Percentiles rank a stretch among this genome's conserved stretches.
These are phyloP conservation scores for Tokudaia tokunoshimensis DNA, from an alignment of 2,797 vertebrate genomes.

Conservation along the genomic window DNA sequence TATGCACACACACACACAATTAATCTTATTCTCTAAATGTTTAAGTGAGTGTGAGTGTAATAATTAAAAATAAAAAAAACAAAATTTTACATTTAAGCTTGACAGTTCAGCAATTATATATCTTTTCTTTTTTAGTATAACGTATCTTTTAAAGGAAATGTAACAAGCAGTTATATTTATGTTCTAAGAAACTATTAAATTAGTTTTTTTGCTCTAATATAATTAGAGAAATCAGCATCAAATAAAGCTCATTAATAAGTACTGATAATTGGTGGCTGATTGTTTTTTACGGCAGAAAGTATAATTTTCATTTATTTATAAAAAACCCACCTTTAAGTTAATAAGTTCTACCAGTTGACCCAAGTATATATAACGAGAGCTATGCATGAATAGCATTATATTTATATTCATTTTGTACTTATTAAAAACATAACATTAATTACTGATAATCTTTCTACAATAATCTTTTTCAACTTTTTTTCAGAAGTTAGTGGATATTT, in stretches of 20 bases:
- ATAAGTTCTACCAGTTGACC: conserved; percentile 86
- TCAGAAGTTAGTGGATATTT: conserved; percentile 68
- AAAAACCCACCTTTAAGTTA: conserved; percentile 86
- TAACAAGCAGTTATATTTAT: conserved; percentile 69
- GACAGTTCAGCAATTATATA: conserved; percentile 55
- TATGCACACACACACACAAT: background rate
- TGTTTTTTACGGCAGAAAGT: conserved; percentile 82
- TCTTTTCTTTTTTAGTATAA: conserved; percentile 59
- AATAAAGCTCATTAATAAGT: conserved; percentile 85
- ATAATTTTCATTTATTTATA: conserved; percentile 76
- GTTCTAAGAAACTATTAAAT: conserved; percentile 82
- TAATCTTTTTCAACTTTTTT: conserved; percentile 77
- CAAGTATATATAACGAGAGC: conserved; percentile 87
- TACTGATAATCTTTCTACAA: conserved; percentile 83
- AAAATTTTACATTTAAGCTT: conserved; percentile 60
- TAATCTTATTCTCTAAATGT: conserved; percentile 40
- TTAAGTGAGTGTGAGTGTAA: background rate
- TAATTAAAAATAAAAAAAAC: conserved; percentile 28
- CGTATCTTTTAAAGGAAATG: conserved; percentile 72
- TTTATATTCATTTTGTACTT: conserved; percentile 84
- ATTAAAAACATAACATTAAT: conserved; percentile 80
- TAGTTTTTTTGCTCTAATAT: conserved; percentile 87
- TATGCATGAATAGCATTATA: conserved; percentile 85
- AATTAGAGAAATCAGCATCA: conserved; percentile 87
- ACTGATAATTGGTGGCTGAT: conserved; percentile 83